Base-by-base conservation (phyloP, 92 coral and sea anemone species). In the Pocillopora meandrina region DNA sequence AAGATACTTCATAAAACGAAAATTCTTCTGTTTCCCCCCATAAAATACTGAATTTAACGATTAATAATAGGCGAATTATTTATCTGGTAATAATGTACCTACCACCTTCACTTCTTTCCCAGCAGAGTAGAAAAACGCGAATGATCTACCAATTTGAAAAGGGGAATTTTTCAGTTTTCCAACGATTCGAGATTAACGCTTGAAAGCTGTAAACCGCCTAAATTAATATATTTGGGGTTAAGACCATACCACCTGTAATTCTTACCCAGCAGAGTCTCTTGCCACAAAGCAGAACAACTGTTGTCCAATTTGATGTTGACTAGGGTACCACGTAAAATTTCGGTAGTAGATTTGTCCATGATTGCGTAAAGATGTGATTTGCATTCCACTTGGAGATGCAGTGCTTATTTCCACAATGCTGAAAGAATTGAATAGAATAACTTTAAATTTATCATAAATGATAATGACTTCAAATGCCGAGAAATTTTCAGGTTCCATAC, bases 201-300 rank as follows among this genome's bases (percentile, higher is more conserved):
- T 26, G 26, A 65, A 23, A 65, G n/a, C 42, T 13, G 47, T 17
- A 67, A 66, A 11, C 49, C 13, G 10, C 5, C 0, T 12, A 11
- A 13, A 21, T 23, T 11, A 3, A 23, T 67, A 14, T 23, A 14
- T 14, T 12, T 65, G 21, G 2, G 26, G 33, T 65, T 65, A 14
- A n/a, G 35, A n/a, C 5, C 13, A 10, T 65, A 65, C 2, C 26
- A 9, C 31, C 26, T 20, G 21, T 36, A 35, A 67, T 16, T 55
- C 64, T 56, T 69, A 86, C 89, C 79, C 78, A 1, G 13, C 12
- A 1, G 62, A 64, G 62, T 79, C 89, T 57, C 79, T 23, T 23
- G 89, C 89, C 52, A 79, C 61, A 56, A 86, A 86, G 85, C 89
- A 86, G 80, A 86, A 86, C 77, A 71, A 19, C 61, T 86, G 89